These are phyloP conservation scores for Tetragonisca angustula DNA, from an alignment of 2,888 invertebrate genomes.

Conservation along the genomic window DNA sequence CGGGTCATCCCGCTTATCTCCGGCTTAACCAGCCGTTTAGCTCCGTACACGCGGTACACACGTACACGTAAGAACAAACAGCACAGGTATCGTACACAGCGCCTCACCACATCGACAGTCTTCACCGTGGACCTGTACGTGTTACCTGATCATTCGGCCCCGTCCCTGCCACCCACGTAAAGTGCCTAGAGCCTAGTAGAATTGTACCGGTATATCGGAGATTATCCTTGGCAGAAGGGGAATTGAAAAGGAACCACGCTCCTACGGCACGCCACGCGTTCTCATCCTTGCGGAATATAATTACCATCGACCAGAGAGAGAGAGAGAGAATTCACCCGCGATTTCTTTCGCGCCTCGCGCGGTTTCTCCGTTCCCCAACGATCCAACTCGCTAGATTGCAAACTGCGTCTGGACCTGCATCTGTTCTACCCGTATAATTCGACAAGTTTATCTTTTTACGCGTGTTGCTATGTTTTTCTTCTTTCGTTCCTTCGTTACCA, in stretches of 20 bases:
- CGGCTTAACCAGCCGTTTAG: conserved; percentile 67
- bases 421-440: too few species aligned
- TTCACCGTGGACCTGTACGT: conserved; percentile 16
- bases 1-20: conserved; percentile 67
- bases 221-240: conserved; percentile 42
- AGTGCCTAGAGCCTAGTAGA: conserved; percentile 36
- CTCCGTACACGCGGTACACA: conserved; percentile 39
- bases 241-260: conserved; percentile 46
- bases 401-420: not conserved
- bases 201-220: conserved; percentile 50
- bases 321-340: not conserved
- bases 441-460: too few species aligned
- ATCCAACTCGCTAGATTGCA: not conserved
- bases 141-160: conserved; percentile 50
- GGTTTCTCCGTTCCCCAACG: not conserved
- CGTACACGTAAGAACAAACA: conserved; percentile 7
- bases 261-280: not conserved
- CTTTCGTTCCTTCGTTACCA: too few species aligned
- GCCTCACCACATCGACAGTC: conserved; percentile 10
- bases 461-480: too few species aligned
- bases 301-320: conserved; percentile 10
- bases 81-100: conserved; percentile 5
- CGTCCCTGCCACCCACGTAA: conserved; percentile 38
- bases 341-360: not conserved
- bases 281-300: conserved; percentile 32